Percentiles rank a stretch among this genome's conserved stretches.
These are phyloP conservation scores for Toxostoma redivivum DNA, from an alignment of 2,113 vertebrate genomes.

Conservation along the genomic window DNA sequence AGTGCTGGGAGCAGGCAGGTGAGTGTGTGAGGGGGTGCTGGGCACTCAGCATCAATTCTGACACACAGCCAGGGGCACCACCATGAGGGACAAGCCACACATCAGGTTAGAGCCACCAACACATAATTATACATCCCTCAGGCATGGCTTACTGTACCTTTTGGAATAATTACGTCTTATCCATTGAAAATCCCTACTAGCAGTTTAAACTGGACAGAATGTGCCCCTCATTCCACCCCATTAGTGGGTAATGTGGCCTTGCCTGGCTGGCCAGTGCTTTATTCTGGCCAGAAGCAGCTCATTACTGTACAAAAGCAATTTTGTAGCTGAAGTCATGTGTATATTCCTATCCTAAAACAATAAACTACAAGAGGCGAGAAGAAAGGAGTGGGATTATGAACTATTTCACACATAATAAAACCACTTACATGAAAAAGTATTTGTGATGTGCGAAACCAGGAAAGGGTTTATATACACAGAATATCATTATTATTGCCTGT, in stretches of 20 bases:
- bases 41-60: not conserved
- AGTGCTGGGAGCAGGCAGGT: not conserved
- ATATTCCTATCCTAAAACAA: not conserved
- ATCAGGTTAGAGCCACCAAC: not conserved
- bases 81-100: not conserved
- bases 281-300: not conserved
- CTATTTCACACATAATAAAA: not conserved
- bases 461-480: not conserved
- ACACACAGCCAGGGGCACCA: not conserved
- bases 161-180: not conserved
- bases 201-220: not conserved
- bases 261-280: not conserved
- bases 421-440: not conserved
- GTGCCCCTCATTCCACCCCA: not conserved
- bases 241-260: not conserved
- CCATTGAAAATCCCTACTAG: not conserved
- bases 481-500: not conserved
- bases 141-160: not conserved
- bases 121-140: not conserved
- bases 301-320: not conserved
- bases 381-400: not conserved
- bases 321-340: not conserved
- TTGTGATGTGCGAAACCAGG: not conserved
- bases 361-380: not conserved
- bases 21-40: not conserved